Conservation (phyloP, 2,113 vertebrate species). For the Rhabdornis inornatus region DNA sequence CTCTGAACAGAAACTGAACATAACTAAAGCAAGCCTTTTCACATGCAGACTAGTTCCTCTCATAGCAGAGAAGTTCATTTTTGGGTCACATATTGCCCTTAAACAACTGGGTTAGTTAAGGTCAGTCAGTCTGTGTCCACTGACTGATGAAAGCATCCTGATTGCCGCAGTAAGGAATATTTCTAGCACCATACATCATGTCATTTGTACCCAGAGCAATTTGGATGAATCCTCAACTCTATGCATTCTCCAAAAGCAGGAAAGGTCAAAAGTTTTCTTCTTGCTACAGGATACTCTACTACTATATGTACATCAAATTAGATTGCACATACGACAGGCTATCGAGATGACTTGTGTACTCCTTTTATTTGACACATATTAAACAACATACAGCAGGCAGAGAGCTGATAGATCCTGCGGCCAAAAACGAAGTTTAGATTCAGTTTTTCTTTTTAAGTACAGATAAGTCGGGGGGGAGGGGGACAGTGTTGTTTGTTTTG, state of each 20-base stretch:
- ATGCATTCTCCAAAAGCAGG: conserved; percentile 13
- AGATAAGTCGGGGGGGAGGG: neutral
- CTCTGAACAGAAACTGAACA: neutral
- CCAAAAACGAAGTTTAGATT: neutral
- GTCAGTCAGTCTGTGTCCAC: conserved; percentile 23
- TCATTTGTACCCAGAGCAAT: conserved; percentile 12
- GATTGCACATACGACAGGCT: neutral
- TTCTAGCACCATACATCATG: conserved; percentile 19
- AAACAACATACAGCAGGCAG: neutral
- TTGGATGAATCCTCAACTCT: conserved; percentile 23
- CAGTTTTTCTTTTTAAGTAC: neutral
- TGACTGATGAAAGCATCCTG: conserved; percentile 43
- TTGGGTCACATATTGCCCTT: conserved; percentile 47
- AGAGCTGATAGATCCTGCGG: neutral
- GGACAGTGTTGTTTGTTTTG: neutral
- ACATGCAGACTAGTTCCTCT: conserved; percentile 16
- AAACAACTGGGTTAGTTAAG: conserved; percentile 58
- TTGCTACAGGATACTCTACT: conserved; percentile 52
- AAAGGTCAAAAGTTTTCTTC: conserved; percentile 61
- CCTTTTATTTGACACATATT: conserved; percentile 2
- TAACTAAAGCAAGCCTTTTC: conserved; percentile 30
- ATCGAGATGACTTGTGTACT: neutral
- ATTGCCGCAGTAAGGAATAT: neutral
- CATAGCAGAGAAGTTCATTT: conserved; percentile 43
- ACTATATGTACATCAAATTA: neutral